Base-by-base conservation (phyloP, 2,888 invertebrate genomes). In the Caenorhabditis zanzibari region DNA sequence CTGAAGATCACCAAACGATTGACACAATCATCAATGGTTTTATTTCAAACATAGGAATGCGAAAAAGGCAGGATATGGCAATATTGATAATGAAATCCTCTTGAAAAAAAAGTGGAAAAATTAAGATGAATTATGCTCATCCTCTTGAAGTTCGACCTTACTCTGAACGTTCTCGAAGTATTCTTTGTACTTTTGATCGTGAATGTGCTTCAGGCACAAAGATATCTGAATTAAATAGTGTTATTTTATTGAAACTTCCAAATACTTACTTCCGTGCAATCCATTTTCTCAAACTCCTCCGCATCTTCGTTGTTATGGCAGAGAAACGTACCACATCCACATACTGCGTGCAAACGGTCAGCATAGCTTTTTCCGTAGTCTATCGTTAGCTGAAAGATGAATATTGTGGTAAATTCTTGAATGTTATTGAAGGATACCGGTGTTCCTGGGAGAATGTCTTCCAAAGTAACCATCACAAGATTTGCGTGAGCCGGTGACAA, bases 361-460 rank as follows among this genome's bases (percentile, higher is more conserved):
- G 75, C 47, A 24, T 63, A 81, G 2, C 4, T 2, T 1, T 16
- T 14, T 7, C 81, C 81, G n/a, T 81, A 81, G 44, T 81, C 81
- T 12, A 81, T 28, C 2, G 74, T 63, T 2, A 81, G 12, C 81
- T 81, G 32, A 58, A 80, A 73, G n/a, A 16, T 26, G 12, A 32
- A n/a, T 69, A n/a, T n/a, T n/a, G 14, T 38, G 35, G 52, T 26
- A 19, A 14, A 10, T n/a, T 26, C 1, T 19, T 22, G 22, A 28
- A 38, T 12, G 5, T 7, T 32, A 32, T 4, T 32, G 32, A 32
- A 32, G 61, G 52, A 19, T 28, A 81, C 81, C 41, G 56, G 47
- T n/a, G 66, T 56, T 44, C 74, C 74, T 9, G 81, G 74, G 26
- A 24, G 56, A 16, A 81, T 75, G 28, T 81, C 81, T 35, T 56